A percentile compares a stretch with the other conserved stretches of the same genome.
phyloP scores from a whole-genome alignment of 2,797 vertebrate genomes.

The Amblyopsis hoosieri region DNA sequence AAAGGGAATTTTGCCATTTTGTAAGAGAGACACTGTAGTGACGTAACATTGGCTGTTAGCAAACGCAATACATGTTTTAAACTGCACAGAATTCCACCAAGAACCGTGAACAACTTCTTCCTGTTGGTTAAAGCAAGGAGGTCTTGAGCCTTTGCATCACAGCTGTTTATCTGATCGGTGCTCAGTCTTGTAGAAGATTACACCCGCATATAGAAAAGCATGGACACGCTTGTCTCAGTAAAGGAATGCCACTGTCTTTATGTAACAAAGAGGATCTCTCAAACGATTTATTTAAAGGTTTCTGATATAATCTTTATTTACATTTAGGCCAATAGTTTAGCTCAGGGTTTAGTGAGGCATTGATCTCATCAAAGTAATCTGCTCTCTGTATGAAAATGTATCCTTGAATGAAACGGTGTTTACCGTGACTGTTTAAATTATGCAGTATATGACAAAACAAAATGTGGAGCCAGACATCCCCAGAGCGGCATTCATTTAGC shows the following conservation, averaged over 20 bases:
- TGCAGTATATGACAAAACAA: conserved; percentile 17
- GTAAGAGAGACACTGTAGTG: not conserved
- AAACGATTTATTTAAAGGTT: not conserved
- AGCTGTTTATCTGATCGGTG: conserved; percentile 49
- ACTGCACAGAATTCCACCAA: not conserved
- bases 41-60: not conserved
- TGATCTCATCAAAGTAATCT: conserved; percentile 27
- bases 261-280: not conserved
- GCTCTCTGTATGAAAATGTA: not conserved
- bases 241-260: not conserved
- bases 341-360: conserved; percentile 8
- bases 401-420: conserved; percentile 37
- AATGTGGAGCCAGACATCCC: conserved; percentile 4
- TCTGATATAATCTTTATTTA: not conserved
- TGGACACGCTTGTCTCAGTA: not conserved
- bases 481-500: not conserved
- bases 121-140: conserved; percentile 49
- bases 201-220: conserved; percentile 1
- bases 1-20: conserved; percentile 8
- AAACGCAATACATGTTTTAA: not conserved
- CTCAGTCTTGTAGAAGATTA: conserved; percentile 16
- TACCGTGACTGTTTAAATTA: conserved; percentile 27
- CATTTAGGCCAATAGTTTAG: conserved; percentile 15
- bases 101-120: conserved; percentile 32
- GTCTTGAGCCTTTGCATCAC: conserved; percentile 25